Conservation (phyloP, 2,888 invertebrate species). For the Incurvaria masculella region DNA sequence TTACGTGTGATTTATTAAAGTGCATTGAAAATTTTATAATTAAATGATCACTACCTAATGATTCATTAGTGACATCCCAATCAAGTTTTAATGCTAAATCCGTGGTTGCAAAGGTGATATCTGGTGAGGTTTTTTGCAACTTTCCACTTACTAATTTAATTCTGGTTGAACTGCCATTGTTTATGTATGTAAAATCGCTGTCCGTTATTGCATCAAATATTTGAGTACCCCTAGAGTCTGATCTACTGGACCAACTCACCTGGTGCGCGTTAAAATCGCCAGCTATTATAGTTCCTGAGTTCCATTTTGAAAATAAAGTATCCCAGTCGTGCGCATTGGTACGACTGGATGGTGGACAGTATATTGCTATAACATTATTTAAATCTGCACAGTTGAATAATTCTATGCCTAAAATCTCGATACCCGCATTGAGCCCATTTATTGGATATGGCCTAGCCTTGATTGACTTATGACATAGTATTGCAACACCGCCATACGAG, state of each 20-base stretch:
- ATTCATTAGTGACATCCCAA: conserved; percentile 14
- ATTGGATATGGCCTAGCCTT: neutral
- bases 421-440: conserved; percentile 11
- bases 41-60: conserved; percentile 16
- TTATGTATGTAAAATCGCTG: conserved; percentile 11
- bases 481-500: conserved; percentile 19
- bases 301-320: conserved; percentile 8
- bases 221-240: conserved; percentile 14
- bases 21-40: too few relatives aligned
- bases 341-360: conserved; percentile 14
- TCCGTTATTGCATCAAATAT: conserved; percentile 15
- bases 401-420: conserved; percentile 15
- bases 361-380: conserved; percentile 16
- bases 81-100: conserved; percentile 9
- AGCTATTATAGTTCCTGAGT: conserved; percentile 12
- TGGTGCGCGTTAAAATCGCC: conserved; percentile 21
- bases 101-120: conserved; percentile 15
- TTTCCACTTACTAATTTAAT: conserved; percentile 12
- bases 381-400: conserved; percentile 15
- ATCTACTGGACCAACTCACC: conserved; percentile 18
- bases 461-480: conserved; percentile 14
- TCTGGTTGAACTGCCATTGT: conserved; percentile 14
- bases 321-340: conserved; percentile 17
- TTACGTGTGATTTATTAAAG: too few relatives aligned
- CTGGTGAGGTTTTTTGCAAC: conserved; percentile 17